Conservation (phyloP, 2,888 invertebrate genomes). For the Acheta domesticus region DNA sequence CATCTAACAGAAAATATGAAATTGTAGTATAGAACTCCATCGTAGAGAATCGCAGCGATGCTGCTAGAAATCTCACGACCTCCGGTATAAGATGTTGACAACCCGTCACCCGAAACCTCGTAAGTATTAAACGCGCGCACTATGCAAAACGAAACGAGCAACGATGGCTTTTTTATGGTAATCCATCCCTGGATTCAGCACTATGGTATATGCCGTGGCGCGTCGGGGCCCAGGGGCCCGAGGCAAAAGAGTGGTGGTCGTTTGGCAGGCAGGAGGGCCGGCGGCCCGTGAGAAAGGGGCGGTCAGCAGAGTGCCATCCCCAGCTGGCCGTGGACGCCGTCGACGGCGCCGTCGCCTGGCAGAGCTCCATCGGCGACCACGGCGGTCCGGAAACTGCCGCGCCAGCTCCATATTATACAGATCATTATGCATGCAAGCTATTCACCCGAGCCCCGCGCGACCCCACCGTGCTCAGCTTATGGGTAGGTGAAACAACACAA, state of each 20-base stretch:
- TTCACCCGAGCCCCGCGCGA: background rate
- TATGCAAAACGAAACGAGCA: background rate
- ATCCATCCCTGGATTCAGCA: background rate
- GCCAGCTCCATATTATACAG: background rate
- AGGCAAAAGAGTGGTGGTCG: background rate
- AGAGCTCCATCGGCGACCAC: background rate
- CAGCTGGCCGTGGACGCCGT: background rate
- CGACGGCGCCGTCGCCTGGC: constrained; percentile 18
- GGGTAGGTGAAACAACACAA: background rate
- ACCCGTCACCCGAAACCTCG: background rate
- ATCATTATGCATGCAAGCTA: background rate
- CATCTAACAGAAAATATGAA: too few species aligned
- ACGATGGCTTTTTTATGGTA: background rate
- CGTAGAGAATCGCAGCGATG: too few species aligned
- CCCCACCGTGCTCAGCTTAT: background rate
- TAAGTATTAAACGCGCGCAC: background rate
- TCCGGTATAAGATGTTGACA: too few species aligned
- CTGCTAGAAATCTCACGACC: too few species aligned
- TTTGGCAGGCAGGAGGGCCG: constrained; percentile 7
- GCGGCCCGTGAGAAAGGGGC: background rate
- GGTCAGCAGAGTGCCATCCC: constrained; percentile 1
- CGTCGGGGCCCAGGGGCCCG: background rate
- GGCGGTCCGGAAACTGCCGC: background rate
- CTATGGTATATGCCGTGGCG: background rate
- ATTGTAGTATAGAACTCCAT: too few species aligned